Evolutionary conservation across 2,888 invertebrate species (phyloP), one percentile per base, ranked within the genome.

Genomic region (Pimpla rufipes): DNA sequence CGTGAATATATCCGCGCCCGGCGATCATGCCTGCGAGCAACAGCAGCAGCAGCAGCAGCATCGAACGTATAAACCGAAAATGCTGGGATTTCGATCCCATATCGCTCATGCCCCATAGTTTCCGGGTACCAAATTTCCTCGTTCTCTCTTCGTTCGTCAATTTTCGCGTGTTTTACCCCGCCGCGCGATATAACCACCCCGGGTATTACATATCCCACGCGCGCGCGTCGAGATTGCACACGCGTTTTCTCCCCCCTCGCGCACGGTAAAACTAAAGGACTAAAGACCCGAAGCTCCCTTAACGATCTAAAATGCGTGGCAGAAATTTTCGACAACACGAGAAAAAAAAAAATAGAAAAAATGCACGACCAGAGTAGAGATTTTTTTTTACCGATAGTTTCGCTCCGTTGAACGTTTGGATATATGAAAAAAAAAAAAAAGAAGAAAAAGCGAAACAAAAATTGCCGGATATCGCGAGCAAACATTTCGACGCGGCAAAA

Each of bases 11-110:
- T 59, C 16, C 40, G 45, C 37, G 50, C 2, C 3, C 29, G 29
- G 29, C 52, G 66, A 68, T 68, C 68, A 70, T 75, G 67, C 57
- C 40, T 37, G 57, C 62, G 45, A 52, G 52, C 66, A 80, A 45
- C 76, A 71, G 68, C 66, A 29, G 29, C 29, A 29, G 29, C 29
- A 5, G 29, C 29, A 29, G 5, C 29, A 29, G 3, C 29, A 29
- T 5, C 29, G 77, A 76, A 79, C 84, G 81, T 84, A 82, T 83
- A 86, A 87, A 86, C 85, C 81, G 85, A 85, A 87, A 88, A 85
- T 84, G 75, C 76, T 79, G 78, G 85, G 85, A 86, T 88, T 87
- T 87, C 85, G 83, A 86, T 80, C 75, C 82, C 71, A 57, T 81
- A 75, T 77, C 77, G 79, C 79, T 86, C 84, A 79, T 79, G 78